Percentiles rank a stretch among this genome's conserved stretches.
Conservation (phyloP, 30 jellyfish, hydroid and myxozoan species). For the Mastigias papua region DNA sequence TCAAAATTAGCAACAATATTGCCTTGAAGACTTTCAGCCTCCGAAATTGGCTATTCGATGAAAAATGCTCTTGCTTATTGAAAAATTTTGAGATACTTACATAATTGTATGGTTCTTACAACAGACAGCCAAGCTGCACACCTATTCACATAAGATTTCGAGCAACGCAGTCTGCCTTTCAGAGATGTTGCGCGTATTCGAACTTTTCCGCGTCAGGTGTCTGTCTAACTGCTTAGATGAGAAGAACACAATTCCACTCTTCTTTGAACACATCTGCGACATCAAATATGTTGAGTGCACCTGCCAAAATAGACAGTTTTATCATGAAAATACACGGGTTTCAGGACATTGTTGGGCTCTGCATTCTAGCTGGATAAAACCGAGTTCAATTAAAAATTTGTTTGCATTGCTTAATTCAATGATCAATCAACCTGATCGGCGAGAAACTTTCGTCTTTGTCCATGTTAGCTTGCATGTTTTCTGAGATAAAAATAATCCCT, state of each 20-base stretch:
- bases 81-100: too few species aligned
- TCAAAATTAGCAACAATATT: too few species aligned
- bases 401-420: neutral
- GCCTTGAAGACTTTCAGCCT: too few species aligned
- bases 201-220: too few species aligned
- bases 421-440: neutral
- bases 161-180: too few species aligned
- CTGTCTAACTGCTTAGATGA: neutral
- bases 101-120: too few species aligned
- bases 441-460: neutral
- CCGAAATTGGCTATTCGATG: too few species aligned
- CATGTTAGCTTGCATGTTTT: neutral
- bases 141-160: too few species aligned
- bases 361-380: neutral
- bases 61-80: too few species aligned
- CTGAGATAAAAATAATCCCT: neutral
- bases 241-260: neutral
- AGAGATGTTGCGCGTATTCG: too few species aligned
- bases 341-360: neutral
- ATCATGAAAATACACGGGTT: neutral
- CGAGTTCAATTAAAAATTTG: neutral
- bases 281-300: neutral
- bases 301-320: neutral
- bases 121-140: too few species aligned
- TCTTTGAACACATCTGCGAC: neutral